Conservation (phyloP, 1,140 invertebrate species). For the Schlechtendalia chinensis region DNA sequence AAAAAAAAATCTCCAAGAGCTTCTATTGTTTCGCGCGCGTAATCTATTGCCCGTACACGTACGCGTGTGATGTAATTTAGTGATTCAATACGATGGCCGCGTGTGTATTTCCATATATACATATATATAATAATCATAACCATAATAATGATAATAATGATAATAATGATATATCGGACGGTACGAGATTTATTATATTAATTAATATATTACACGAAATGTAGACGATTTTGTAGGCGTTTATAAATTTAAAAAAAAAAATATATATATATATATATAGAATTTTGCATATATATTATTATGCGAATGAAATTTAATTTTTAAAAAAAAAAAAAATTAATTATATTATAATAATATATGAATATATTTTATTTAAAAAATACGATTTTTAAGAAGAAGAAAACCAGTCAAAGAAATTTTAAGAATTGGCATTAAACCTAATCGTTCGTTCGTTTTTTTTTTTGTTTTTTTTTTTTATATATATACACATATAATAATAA, state of each 20-base stretch:
- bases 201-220: constrained; percentile 22
- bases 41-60: no score
- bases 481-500: no score
- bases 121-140: no score
- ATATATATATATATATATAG: no score
- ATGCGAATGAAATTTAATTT: constrained; percentile 8
- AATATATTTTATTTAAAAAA: constrained; percentile 20
- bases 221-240: constrained; percentile 25
- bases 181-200: constrained; percentile 25
- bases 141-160: no score
- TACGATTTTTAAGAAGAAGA: neutral
- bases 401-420: constrained; percentile 36
- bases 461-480: no score
- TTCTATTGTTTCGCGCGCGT: constrained; percentile 25
- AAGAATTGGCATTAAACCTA: constrained; percentile 37
- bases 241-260: no score
- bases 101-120: neutral
- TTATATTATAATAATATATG: no score
- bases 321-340: no score
- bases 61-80: constrained; percentile 33
- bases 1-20: constrained; percentile 14
- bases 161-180: constrained; percentile 13
- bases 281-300: no score
- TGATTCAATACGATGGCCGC: neutral
- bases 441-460: constrained; percentile 21